These are phyloP conservation scores for Capra hircus DNA, from an alignment of 2,113 vertebrate species.

Conservation along the genomic window DNA sequence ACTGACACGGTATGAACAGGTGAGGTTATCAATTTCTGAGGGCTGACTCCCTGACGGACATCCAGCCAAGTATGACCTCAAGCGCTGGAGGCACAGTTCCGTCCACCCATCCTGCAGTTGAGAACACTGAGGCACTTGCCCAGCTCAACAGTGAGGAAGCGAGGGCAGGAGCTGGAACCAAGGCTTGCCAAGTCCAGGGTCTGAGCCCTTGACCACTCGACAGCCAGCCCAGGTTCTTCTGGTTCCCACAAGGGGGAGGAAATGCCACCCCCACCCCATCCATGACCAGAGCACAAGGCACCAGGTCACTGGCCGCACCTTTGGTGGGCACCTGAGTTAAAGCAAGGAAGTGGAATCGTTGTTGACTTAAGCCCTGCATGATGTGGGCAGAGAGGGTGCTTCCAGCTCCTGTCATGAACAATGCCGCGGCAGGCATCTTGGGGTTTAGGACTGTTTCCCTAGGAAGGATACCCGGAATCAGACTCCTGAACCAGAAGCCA, in stretches of 20 bases:
- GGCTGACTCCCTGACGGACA: background rate
- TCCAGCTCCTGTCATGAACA: fast-evolving
- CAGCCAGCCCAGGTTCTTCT: background rate
- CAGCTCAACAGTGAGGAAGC: background rate
- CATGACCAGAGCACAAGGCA: background rate
- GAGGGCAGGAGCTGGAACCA: background rate
- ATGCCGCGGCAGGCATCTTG: fast-evolving
- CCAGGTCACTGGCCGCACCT: fast-evolving
- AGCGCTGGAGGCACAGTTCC: fast-evolving
- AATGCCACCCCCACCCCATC: fast-evolving
- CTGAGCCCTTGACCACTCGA: background rate
- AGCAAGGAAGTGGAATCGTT: background rate
- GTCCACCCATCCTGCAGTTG: background rate
- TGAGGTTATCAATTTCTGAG: background rate
- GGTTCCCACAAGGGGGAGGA: background rate
- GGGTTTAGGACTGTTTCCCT: background rate
- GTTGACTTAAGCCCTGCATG: fast-evolving
- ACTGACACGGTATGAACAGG: fast-evolving
- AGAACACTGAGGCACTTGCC: background rate
- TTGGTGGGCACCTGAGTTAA: background rate
- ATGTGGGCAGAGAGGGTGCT: fast-evolving
- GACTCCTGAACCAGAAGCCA: background rate
- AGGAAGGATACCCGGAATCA: background rate
- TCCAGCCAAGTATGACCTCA: background rate
- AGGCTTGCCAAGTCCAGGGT: background rate